Percentiles rank a stretch among this genome's conserved stretches.
These are phyloP conservation scores for Propithecus deckenii DNA, from an alignment of 2,797 vertebrate genomes.

Conservation along the genomic window DNA sequence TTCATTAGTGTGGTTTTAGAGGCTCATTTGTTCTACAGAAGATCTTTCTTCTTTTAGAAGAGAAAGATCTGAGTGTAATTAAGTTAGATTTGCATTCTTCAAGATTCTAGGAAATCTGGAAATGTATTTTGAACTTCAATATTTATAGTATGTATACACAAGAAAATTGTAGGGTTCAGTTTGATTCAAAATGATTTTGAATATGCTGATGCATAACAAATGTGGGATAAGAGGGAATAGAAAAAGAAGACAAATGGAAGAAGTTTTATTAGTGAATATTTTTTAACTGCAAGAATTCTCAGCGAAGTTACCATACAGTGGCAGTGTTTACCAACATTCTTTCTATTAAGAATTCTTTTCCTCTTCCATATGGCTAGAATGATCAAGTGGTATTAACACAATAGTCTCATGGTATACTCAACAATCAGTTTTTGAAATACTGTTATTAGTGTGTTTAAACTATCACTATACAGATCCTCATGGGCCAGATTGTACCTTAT, in stretches of 20 bases:
- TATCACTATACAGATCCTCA: background rate
- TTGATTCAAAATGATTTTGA: background rate
- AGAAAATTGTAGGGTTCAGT: background rate
- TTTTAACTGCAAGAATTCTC: constrained; percentile 1
- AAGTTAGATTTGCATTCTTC: constrained; percentile 27
- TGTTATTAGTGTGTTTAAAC: background rate
- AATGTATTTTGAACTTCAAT: constrained; percentile 42
- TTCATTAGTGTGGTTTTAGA: background rate
- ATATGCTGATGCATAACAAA: background rate
- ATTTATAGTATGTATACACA: constrained; percentile 1
- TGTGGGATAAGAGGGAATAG: background rate
- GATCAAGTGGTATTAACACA: background rate
- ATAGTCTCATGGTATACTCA: background rate
- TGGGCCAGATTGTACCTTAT: background rate
- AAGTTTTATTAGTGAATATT: background rate
- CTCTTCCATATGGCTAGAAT: constrained; percentile 21
- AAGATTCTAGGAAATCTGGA: constrained; percentile 27
- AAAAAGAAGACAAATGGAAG: background rate
- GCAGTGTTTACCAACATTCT: background rate
- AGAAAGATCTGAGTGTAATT: background rate
- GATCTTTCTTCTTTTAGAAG: background rate
- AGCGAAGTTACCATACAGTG: background rate
- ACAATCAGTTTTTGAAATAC: background rate
- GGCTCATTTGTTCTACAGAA: background rate
- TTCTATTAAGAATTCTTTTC: background rate